A percentile compares a stretch with the other conserved stretches of the same genome.
phyloP scores from a whole-genome alignment of 2,113 vertebrate species.

The Planiliza haematocheilus region DNA sequence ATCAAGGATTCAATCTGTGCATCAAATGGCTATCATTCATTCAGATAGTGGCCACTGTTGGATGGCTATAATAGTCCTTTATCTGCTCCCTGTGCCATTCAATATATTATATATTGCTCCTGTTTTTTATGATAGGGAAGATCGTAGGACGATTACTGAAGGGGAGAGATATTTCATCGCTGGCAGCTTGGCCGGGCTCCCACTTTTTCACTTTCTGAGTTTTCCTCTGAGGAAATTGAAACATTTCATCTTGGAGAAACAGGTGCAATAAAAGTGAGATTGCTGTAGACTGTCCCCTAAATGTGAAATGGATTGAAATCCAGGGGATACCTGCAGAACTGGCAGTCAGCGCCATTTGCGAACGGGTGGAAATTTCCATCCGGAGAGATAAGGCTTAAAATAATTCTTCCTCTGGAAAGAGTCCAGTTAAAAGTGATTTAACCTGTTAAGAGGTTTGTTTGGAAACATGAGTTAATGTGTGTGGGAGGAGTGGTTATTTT shows the following conservation, averaged over 20 bases:
- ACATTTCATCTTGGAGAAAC: constrained; percentile 76
- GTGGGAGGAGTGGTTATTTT: constrained; percentile 8
- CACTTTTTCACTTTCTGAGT: constrained; percentile 46
- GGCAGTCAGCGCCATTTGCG: constrained; percentile 43
- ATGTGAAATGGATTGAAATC: constrained; percentile 72
- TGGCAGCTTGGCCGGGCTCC: constrained; percentile 50
- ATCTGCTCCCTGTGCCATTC: constrained; percentile 62
- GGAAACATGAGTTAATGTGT: constrained; percentile 5
- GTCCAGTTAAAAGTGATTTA: constrained; percentile 3
- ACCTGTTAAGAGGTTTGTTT: constrained; percentile 17
- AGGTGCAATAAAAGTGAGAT: constrained; percentile 72
- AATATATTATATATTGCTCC: constrained; percentile 66
- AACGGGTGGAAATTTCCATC: constrained; percentile 45
- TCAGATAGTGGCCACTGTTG: constrained; percentile 68
- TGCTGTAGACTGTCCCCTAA: constrained; percentile 65
- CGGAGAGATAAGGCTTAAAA: constrained; percentile 25
- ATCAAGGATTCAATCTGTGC: constrained; percentile 67
- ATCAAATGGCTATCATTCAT: constrained; percentile 71
- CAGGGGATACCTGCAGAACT: constrained; percentile 34
- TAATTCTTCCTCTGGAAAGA: constrained; percentile 28
- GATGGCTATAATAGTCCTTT: constrained; percentile 45
- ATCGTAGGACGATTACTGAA: constrained; percentile 62
- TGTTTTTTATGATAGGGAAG: constrained; percentile 62
- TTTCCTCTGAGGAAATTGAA: constrained; percentile 76
- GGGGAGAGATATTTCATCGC: constrained; percentile 47